Evolutionary conservation across 1,140 invertebrate genomes (phyloP).

Genomic region (Mylabris phalerata): DNA sequence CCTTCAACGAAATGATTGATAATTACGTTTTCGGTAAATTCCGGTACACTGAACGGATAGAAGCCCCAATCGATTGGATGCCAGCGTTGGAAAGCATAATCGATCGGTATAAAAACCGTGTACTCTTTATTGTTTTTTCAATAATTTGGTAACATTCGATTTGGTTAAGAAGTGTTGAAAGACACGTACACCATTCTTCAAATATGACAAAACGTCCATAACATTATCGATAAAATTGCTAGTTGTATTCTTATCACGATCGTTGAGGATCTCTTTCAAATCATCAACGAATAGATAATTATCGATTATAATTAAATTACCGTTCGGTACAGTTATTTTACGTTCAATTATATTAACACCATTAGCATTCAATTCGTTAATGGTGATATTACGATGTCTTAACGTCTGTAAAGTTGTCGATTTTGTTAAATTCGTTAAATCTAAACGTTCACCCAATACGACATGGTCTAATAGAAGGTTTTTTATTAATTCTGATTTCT

Average conservation of each 20-base stretch:
- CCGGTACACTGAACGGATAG: slow-evolving; percentile 58
- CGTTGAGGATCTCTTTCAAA: slow-evolving; percentile 20
- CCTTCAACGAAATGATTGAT: slow-evolving; percentile 56
- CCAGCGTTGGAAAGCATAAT: slow-evolving; percentile 58
- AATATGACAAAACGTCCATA: slow-evolving; percentile 51
- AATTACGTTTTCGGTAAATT: slow-evolving; percentile 55
- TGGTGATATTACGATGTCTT: slow-evolving; percentile 44
- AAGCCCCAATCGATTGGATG: slow-evolving; percentile 64
- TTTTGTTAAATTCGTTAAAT: slow-evolving; percentile 37
- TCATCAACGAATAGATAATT: slow-evolving; percentile 46
- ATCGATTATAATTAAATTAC: slow-evolving; percentile 45
- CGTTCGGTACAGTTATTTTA: slow-evolving; percentile 41
- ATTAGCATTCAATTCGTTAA: slow-evolving; percentile 46
- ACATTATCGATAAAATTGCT: slow-evolving; percentile 50
- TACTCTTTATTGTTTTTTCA: slow-evolving; percentile 52
- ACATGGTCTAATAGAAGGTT: slow-evolving; percentile 52
- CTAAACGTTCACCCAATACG: slow-evolving; percentile 43
- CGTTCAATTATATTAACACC: slow-evolving; percentile 40
- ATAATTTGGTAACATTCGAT: slow-evolving; percentile 51
- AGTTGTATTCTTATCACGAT: slow-evolving; percentile 16
- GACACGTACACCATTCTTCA: slow-evolving; percentile 56
- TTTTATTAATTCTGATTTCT: slow-evolving; percentile 44
- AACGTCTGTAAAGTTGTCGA: slow-evolving; percentile 45
- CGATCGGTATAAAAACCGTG: slow-evolving; percentile 56
- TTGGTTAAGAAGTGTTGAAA: slow-evolving; percentile 55